Evolutionary conservation across 2,888 invertebrate species (phyloP), one percentile per base, ranked within the genome.

Genomic region (Julus scanicus): DNA sequence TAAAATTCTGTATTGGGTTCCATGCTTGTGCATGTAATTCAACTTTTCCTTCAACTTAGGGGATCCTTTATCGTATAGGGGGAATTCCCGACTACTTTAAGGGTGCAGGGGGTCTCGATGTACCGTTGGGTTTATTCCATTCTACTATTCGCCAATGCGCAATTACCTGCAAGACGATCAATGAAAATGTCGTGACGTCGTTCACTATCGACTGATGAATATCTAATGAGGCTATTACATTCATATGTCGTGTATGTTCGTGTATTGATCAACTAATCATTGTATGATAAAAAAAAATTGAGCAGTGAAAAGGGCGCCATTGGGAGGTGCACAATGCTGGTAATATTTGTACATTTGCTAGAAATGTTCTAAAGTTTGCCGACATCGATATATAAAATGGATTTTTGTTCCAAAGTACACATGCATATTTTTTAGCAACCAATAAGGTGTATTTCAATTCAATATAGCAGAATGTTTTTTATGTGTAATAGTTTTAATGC

Each of bases 151-250:
- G 37, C 80, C 80, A 80, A 13, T 80, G 80, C 29, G 37, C 80
- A 13, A 29, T 37, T 80, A 80, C 80, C 80, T 80, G 80, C 80
- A 80, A 80, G 29, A 80, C 80, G 80, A 80, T 80, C 80, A 80
- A 80, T 80, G 80, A 80, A 80, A 80, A 37, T 80, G 37, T 85
- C 49, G 49, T 85, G 85, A 85, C 85, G 85, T 85, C 39, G 85
- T 85, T 85, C 85, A 85, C 85, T 49, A 85, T 85, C 85, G 44
- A 85, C 85, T 85, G 85, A 85, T 44, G 85, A 85, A 49, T 48
- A 85, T 85, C 85, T 49, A 85, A 85, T 85, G 80, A 80, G 80
- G 37, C 80, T 80, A 80, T 80, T 80, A 80, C 80, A 80, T 80
- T 80, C 80, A 80, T 37, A 80, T 37, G 29, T 37, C 11, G 80